phyloP scores from a whole-genome alignment of 1,140 invertebrate genomes.

The Drosophila kohkoa region DNA sequence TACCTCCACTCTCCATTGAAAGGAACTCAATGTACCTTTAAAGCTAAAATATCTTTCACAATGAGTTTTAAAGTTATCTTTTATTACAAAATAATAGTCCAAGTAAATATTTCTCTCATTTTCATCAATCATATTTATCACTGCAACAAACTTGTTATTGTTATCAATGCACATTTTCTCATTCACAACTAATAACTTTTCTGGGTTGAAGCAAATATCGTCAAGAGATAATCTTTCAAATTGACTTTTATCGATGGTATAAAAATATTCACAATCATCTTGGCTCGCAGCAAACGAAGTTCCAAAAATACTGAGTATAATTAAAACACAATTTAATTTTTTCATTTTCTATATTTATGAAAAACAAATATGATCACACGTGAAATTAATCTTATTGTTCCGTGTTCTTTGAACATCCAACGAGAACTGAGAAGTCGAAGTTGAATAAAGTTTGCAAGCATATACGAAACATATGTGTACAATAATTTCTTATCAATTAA shows the following conservation, averaged over 20 bases:
- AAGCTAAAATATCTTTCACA: not conserved
- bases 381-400: no score
- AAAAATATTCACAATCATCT: not conserved
- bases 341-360: not conserved
- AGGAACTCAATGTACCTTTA: not conserved
- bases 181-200: not conserved
- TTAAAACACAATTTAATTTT: not conserved
- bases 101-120: not conserved
- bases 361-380: not conserved
- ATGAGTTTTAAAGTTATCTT: not conserved
- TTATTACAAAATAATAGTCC: not conserved
- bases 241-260: not conserved
- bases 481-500: no score
- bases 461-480: no score
- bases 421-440: no score
- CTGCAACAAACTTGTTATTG: not conserved
- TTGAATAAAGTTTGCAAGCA: no score
- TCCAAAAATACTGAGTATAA: not conserved
- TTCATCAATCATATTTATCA: not conserved
- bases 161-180: not conserved
- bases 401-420: no score
- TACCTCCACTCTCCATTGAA: not conserved
- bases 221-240: not conserved
- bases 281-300: not conserved
- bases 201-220: constrained; percentile 4